Evolutionary conservation across 1,140 invertebrate species (phyloP).

Genomic region (Drosophila repleta): DNA sequence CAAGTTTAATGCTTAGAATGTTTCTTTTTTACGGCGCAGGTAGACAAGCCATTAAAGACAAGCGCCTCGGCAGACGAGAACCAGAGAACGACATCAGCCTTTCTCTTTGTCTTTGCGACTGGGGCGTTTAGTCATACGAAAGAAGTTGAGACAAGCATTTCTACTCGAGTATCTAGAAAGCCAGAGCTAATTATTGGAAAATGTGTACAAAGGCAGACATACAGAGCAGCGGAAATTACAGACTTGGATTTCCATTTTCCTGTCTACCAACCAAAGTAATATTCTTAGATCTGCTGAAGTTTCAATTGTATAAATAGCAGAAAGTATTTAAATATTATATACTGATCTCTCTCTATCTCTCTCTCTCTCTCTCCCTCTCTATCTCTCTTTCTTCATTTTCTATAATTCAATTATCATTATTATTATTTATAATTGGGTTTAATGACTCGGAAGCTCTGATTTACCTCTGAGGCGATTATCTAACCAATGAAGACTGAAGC

Average conservation of each 20-base stretch:
- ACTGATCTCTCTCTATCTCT: too few relatives aligned
- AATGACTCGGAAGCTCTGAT: too few relatives aligned
- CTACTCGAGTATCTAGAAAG: slow-evolving; percentile 50
- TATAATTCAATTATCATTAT: too few relatives aligned
- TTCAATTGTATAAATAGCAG: too few relatives aligned
- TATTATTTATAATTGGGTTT: too few relatives aligned
- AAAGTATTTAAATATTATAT: too few relatives aligned
- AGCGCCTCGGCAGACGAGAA: slow-evolving; percentile 1
- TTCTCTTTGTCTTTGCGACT: slow-evolving; percentile 61
- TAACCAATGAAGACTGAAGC: background rate
- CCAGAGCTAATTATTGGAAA: slow-evolving; percentile 51
- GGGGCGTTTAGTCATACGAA: slow-evolving; percentile 22
- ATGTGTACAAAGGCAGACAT: slow-evolving; percentile 19
- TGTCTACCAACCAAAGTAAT: background rate
- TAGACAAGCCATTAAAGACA: slow-evolving; percentile 8
- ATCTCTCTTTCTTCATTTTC: too few relatives aligned
- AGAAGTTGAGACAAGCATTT: slow-evolving; percentile 16
- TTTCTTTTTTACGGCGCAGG: slow-evolving; percentile 2
- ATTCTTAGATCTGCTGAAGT: background rate
- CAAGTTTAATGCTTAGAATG: slow-evolving; percentile 2
- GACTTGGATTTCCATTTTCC: slow-evolving; percentile 47
- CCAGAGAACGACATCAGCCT: slow-evolving; percentile 51
- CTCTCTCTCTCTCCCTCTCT: too few relatives aligned
- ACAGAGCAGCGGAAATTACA: slow-evolving; percentile 22
- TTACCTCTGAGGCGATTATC: too few relatives aligned